Base-by-base conservation (phyloP, 2,113 vertebrate species). In the Uria aalge region DNA sequence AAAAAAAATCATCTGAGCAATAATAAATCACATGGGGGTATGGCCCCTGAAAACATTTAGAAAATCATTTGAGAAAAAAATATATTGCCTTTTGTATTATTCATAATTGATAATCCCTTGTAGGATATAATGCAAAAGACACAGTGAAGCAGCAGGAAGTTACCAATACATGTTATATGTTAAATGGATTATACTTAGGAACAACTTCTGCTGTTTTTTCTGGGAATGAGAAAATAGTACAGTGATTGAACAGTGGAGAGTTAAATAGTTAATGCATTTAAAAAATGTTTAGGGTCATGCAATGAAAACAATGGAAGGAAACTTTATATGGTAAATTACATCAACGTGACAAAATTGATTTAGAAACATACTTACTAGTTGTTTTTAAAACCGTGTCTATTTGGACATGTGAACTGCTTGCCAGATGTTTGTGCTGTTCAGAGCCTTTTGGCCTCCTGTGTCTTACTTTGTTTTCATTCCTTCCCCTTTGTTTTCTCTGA, bases 401-500 rank as follows among this genome's bases (percentile, higher is more conserved):
- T 68, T 4, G 2, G 67, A 52, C 10, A 22, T 29, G 11, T 71
- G 50, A 89, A 43, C n/a, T 69, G 15, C 67, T 82, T 89, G 40
- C 59, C 57, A 88, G 38, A 60, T 93, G 18, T 78, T 66, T 96
- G 23, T 93, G 47, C 82, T 96, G 29, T 79, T 87, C 11, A 62
- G 56, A 93, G 40, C 26, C 63, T 86, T 88, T 94, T 87, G 55
- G 40, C 56, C 36, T 74, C 62, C 15, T 79, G 14, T 76, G 26
- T 92, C 91, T 97, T 88, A 93, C 79, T 77, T 64, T 86, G 15
- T 91, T 96, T 96, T 64, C 2, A 2, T 85, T 82, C 80, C 82
- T 69, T 67, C 23, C 57, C 20, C 64, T 84, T 72, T 86, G 36
- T 91, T 94, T 96, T 95, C 92, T 71, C 26, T 97, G 78, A 71